Evolutionary conservation across 1,140 invertebrate genomes (phyloP).

Genomic region (Drepana arcuata): DNA sequence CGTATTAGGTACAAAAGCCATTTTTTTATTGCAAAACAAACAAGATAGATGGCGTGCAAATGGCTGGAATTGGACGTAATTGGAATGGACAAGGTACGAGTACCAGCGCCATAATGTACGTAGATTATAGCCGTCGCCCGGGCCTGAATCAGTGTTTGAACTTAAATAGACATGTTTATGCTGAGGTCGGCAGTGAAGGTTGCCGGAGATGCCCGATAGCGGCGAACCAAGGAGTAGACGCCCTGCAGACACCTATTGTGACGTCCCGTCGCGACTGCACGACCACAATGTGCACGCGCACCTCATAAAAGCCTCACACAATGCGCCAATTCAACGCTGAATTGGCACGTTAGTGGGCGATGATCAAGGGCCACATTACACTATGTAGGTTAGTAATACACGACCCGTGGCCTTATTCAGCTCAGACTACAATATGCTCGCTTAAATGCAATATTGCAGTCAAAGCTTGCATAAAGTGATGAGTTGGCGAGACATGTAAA

Average conservation of each 20-base stretch:
- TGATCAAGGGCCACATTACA: slow-evolving; percentile 15
- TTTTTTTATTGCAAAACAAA: slow-evolving; percentile 26
- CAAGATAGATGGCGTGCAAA: slow-evolving; percentile 16
- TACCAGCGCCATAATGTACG: slow-evolving; percentile 3
- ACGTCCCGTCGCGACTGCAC: slow-evolving; percentile 34
- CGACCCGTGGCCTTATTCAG: too few species aligned
- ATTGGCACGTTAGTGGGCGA: slow-evolving; percentile 43
- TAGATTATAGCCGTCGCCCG: slow-evolving; percentile 2
- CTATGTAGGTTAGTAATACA: slow-evolving; percentile 8
- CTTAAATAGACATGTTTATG: slow-evolving; percentile 12
- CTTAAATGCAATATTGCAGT: too few species aligned
- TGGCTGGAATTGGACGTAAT: slow-evolving; percentile 27
- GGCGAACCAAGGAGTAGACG: slow-evolving; percentile 39
- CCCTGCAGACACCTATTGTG: slow-evolving; percentile 53
- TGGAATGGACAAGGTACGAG: slow-evolving; percentile 13
- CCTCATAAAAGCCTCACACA: slow-evolving; percentile 36
- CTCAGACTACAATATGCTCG: too few species aligned
- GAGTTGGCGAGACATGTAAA: too few species aligned
- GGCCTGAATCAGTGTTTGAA: slow-evolving; percentile 6
- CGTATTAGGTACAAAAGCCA: slow-evolving; percentile 5
- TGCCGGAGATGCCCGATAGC: slow-evolving; percentile 30
- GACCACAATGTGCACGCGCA: slow-evolving; percentile 36
- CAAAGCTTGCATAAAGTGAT: too few species aligned
- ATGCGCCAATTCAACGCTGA: slow-evolving; percentile 51
- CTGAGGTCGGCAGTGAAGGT: slow-evolving; percentile 20